A percentile compares a stretch with the other conserved stretches of the same genome.
Conservation (phyloP, 2,797 vertebrate genomes). For the Heterohyrax brucei region DNA sequence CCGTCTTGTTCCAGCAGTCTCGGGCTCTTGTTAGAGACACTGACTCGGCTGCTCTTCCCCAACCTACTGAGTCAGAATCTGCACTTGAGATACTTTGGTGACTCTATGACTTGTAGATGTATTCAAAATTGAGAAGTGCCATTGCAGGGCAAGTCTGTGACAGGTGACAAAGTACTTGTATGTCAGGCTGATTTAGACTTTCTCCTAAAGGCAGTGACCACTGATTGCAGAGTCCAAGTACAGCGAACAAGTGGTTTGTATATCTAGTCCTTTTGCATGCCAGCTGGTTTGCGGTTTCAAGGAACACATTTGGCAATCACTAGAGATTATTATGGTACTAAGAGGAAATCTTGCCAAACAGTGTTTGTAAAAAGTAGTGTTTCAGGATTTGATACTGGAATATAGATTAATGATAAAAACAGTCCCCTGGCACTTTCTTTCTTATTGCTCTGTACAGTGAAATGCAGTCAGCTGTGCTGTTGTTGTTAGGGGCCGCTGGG, state of each 20-base stretch:
- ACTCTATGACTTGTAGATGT: rapidly evolving
- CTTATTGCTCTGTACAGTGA: background rate
- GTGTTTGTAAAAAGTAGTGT: background rate
- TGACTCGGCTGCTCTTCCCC: background rate
- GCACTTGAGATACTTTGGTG: background rate
- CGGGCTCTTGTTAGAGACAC: background rate
- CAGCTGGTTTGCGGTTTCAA: background rate
- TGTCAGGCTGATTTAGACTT: background rate
- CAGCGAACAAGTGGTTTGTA: background rate
- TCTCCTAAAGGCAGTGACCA: background rate
- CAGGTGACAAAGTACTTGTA: rapidly evolving
- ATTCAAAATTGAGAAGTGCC: background rate
- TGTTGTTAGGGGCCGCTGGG: too few species aligned
- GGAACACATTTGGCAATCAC: background rate
- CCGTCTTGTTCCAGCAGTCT: background rate
- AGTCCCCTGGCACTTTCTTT: background rate
- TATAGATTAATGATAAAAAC: background rate
- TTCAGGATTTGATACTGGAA: conserved; percentile 19
- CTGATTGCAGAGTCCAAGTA: background rate
- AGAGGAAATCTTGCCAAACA: background rate
- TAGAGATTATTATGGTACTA: background rate
- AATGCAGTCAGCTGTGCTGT: background rate
- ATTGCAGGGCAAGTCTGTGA: too few species aligned
- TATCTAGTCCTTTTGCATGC: background rate
- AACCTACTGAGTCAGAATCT: background rate